Evolutionary conservation across 2,888 invertebrate species (phyloP), one percentile per base, ranked within the genome.

Genomic region (Watsonalla cultraria): DNA sequence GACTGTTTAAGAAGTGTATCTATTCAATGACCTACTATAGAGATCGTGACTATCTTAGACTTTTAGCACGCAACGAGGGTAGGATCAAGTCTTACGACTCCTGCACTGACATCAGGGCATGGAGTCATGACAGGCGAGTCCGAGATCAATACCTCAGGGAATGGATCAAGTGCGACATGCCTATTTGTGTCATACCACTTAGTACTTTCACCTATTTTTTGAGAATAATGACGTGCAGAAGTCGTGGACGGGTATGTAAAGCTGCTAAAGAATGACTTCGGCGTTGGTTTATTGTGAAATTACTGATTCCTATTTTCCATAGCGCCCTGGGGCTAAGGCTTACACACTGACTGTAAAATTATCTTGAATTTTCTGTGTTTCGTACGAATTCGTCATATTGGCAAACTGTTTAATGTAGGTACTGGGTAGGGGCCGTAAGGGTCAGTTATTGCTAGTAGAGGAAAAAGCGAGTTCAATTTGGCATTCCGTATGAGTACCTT

Each of bases 21-120:
- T 64, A 67, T 73, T 83, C 79, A 80, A 90, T 89, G 90, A 84
- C 73, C 11, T 11, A 42, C 79, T 63, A 64, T 59, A 67, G 54
- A 54, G 54, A 54, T 45, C 56, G 61, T 46, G 67, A 60, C 33
- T 72, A 65, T 48, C 58, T 78, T 53, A 65, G 65, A 55, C 77
- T 91, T 47, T 67, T 75, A 49, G 72, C 86, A 60, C 84, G 91
- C 50, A 88, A 89, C 77, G 93, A 92, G 67, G 91, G 92, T 51
- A 89, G 91, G 60, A 77, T 92, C 54, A 92, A 92, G 72, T 79
- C 87, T 0, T 87, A 87, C 59, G 86, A 88, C 45, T 92, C 93
- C 53, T 92, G 92, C 62, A 67, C 70, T 35, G 92, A 92, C 70
- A 60, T 91, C 45, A 81, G 92, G 64, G 92, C 92, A 61, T 92